Evolutionary conservation across 2,888 invertebrate species (phyloP).

Genomic region (Punctoribates punctum): DNA sequence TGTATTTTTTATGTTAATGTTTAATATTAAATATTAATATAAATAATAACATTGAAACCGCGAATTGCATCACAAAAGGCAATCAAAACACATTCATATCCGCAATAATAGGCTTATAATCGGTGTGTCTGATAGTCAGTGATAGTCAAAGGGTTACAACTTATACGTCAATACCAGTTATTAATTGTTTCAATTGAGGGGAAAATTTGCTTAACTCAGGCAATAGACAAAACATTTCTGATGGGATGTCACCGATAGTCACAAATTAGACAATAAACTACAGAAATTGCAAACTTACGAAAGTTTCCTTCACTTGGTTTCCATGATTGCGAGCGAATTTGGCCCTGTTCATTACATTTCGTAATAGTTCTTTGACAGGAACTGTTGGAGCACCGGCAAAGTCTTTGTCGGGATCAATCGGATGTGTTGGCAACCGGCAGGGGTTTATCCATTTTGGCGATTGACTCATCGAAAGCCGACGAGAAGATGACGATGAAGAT

Average conservation of each 20-base stretch:
- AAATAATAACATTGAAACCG: background rate
- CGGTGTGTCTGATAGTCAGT: background rate
- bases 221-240: background rate
- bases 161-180: background rate
- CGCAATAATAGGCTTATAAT: background rate
- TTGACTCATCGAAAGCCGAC: background rate
- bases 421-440: constrained; percentile 45
- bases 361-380: constrained; percentile 32
- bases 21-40: too few species aligned
- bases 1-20: too few species aligned
- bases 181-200: background rate
- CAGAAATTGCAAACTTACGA: constrained; percentile 46
- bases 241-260: background rate
- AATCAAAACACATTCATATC: constrained; percentile 25
- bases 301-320: constrained; percentile 38
- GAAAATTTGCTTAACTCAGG: background rate
- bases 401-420: constrained; percentile 44
- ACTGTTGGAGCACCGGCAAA: constrained; percentile 44
- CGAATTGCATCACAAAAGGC: constrained; percentile 27
- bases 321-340: constrained; percentile 44
- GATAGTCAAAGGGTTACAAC: background rate
- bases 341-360: constrained; percentile 38
- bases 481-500: constrained; percentile 12
- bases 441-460: constrained; percentile 46
- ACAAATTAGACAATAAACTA: too few species aligned